phyloP scores from a whole-genome alignment of 2,797 vertebrate species.

The Trichosurus vulpecula region DNA sequence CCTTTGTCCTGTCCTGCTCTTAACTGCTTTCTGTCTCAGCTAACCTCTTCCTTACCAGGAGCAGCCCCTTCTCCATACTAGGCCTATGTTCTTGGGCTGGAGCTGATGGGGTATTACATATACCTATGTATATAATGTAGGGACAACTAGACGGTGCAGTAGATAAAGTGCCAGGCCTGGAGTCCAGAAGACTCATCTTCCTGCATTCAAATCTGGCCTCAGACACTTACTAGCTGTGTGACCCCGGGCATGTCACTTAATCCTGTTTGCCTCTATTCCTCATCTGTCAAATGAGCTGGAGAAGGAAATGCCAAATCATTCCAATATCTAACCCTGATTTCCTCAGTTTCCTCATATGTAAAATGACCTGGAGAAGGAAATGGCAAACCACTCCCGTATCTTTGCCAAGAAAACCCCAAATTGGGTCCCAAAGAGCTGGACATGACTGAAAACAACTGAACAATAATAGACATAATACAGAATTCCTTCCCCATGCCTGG shows the following conservation, averaged over 20 bases:
- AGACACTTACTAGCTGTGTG: neutral
- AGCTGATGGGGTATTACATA: accelerated
- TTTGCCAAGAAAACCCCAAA: neutral
- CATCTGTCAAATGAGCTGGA: neutral
- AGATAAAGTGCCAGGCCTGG: neutral
- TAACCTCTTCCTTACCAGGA: neutral
- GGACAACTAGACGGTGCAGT: neutral
- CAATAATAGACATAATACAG: neutral
- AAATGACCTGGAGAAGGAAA: neutral
- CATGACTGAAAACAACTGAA: neutral
- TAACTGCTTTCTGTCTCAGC: neutral
- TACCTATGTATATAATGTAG: neutral
- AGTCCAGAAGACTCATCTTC: neutral
- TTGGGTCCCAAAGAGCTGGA: neutral
- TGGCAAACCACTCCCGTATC: too few relatives aligned
- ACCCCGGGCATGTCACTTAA: neutral
- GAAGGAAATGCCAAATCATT: neutral
- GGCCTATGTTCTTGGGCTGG: accelerated
- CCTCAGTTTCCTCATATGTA: neutral
- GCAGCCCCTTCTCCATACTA: neutral
- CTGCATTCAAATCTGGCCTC: neutral
- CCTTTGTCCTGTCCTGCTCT: neutral
- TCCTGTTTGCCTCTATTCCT: neutral
- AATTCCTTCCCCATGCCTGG: neutral
- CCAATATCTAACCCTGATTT: neutral